Conservation (phyloP, 2,888 invertebrate genomes). For the Drosophila lacicola region DNA sequence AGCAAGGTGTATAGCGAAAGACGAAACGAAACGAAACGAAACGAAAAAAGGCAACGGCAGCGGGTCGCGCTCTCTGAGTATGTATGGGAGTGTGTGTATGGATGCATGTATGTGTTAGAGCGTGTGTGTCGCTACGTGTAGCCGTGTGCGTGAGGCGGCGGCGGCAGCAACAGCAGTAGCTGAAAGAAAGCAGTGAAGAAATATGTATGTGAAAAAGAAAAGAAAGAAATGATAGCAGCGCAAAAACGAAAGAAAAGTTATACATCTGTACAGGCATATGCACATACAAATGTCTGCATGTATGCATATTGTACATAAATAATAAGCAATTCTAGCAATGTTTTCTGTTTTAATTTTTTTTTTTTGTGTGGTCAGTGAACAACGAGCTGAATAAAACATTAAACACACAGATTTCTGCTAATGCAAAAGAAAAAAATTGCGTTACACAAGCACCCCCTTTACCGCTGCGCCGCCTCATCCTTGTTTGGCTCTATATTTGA, state of each 20-base stretch:
- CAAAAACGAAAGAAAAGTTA: slow-evolving; percentile 58
- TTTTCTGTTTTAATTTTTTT: slow-evolving; percentile 27
- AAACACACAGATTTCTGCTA: slow-evolving; percentile 22
- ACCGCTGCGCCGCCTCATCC: slow-evolving; percentile 38
- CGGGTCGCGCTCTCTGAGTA: slow-evolving; percentile 55
- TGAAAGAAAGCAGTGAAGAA: slow-evolving; percentile 73
- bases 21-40: slow-evolving; percentile 55
- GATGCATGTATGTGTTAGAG: slow-evolving; percentile 30
- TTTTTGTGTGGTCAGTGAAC: slow-evolving; percentile 42
- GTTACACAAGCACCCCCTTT: slow-evolving; percentile 71
- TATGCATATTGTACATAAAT: slow-evolving; percentile 25
- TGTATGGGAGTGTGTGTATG: slow-evolving; percentile 19
- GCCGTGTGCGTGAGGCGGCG: slow-evolving; percentile 65
- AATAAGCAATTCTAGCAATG: slow-evolving; percentile 38
- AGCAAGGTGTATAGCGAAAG: slow-evolving; percentile 74
- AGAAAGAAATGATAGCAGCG: slow-evolving; percentile 66
- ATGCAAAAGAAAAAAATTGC: slow-evolving; percentile 66
- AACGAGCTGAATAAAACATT: slow-evolving; percentile 37
- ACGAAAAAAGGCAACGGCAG: slow-evolving; percentile 59
- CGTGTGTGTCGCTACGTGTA: slow-evolving; percentile 33
- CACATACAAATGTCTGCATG: slow-evolving; percentile 18
- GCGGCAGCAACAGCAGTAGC: slow-evolving; percentile 54
- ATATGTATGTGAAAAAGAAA: slow-evolving; percentile 58
- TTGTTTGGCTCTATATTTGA: slow-evolving; percentile 25
- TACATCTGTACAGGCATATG: slow-evolving; percentile 36